phyloP scores from a whole-genome alignment of 2,888 invertebrate species.

The Eurois occulta region DNA sequence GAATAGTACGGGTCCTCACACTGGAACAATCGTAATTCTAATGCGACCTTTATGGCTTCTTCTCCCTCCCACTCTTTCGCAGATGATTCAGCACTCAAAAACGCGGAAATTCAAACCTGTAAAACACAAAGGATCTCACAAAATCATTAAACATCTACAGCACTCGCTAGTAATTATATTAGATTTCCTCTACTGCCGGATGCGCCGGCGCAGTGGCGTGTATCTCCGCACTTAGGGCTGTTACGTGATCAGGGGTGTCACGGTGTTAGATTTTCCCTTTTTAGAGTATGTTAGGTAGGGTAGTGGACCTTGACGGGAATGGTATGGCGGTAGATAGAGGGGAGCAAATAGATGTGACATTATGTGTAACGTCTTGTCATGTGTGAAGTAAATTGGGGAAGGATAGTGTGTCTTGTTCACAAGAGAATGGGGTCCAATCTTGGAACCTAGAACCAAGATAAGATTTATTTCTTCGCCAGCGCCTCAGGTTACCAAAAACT shows the following conservation, averaged over 20 bases:
- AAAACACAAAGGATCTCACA: conserved; percentile 49
- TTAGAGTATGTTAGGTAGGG: conserved; percentile 18
- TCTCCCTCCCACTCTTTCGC: not conserved
- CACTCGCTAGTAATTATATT: conserved; percentile 58
- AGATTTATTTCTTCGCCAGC: too few relatives aligned
- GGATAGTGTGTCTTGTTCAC: not conserved
- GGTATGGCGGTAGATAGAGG: conserved; percentile 4
- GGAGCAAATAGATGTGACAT: not conserved
- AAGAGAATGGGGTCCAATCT: not conserved
- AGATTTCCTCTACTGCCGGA: conserved; percentile 68
- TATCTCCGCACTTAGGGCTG: conserved; percentile 63
- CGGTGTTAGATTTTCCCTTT: conserved; percentile 55
- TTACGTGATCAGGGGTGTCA: conserved; percentile 49
- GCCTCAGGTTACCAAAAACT: too few relatives aligned
- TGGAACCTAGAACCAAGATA: too few relatives aligned
- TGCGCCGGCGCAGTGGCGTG: conserved; percentile 64
- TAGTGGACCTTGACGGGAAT: conserved; percentile 23
- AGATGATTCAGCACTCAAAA: not conserved
- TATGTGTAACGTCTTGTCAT: not conserved
- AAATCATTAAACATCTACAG: conserved; percentile 32
- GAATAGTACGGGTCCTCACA: too few relatives aligned
- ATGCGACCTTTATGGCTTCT: not conserved
- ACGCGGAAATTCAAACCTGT: not conserved
- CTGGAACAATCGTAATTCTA: not conserved
- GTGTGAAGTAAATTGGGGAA: not conserved